Percentiles rank a stretch among this genome's conserved stretches.
Evolutionary conservation across 2,113 vertebrate species (phyloP).

Genomic region (Rhombomys opimus): DNA sequence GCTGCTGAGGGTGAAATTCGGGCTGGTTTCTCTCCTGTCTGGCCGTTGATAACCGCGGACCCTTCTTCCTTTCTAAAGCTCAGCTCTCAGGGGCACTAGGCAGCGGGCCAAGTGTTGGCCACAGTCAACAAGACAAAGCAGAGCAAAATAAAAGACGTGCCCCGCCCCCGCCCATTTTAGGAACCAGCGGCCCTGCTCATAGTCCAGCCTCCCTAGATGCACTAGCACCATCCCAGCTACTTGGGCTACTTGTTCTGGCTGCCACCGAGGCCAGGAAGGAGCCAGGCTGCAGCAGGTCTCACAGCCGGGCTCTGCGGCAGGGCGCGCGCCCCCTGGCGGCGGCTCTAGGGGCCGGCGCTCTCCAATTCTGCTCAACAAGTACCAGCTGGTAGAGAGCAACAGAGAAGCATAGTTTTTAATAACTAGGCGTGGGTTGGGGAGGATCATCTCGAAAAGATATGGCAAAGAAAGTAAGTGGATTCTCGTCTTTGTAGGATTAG

Average conservation of each 20-base stretch:
- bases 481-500: neutral
- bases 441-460: neutral
- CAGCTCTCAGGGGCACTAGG: fast-evolving
- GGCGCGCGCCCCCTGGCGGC: neutral
- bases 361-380: fast-evolving
- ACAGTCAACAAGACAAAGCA: neutral
- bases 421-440: too few species aligned
- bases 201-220: slow-evolving; percentile 87
- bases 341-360: fast-evolving
- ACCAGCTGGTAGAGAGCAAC: neutral
- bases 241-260: slow-evolving; percentile 86
- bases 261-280: slow-evolving; percentile 54
- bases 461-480: neutral
- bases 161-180: too few species aligned
- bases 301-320: neutral
- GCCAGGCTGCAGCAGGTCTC: neutral
- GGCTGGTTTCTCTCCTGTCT: too few species aligned
- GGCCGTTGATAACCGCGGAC: neutral
- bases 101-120: fast-evolving
- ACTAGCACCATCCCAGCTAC: too few species aligned
- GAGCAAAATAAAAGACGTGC: neutral
- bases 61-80: neutral
- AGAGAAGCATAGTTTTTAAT: neutral
- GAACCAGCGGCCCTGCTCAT: slow-evolving; percentile 74
- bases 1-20: neutral